Conservation (phyloP, 2,113 vertebrate genomes). For the Chaenogobius annularis region DNA sequence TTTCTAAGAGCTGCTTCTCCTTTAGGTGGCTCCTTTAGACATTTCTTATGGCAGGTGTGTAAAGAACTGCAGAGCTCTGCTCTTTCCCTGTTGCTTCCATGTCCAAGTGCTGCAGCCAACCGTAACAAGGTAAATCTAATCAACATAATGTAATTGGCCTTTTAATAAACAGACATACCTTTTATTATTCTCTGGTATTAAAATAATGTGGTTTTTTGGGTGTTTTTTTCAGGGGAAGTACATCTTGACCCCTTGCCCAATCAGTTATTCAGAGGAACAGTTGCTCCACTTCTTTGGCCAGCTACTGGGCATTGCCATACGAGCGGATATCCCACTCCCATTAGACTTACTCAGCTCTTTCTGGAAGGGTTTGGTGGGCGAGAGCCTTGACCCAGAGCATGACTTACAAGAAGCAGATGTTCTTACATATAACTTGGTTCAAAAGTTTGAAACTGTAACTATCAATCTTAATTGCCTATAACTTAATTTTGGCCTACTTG, state of each 20-base stretch:
- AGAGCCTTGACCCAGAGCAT: slow-evolving; percentile 83
- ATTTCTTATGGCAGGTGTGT: slow-evolving; percentile 99
- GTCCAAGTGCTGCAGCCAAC: slow-evolving; percentile 93
- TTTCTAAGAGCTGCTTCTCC: slow-evolving; percentile 17
- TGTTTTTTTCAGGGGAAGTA: slow-evolving; percentile 84
- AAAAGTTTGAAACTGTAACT: slow-evolving; percentile 91
- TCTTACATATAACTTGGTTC: slow-evolving; percentile 93
- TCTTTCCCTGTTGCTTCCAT: slow-evolving; percentile 89
- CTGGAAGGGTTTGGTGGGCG: slow-evolving; percentile 94
- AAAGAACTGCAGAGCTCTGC: slow-evolving; percentile 97
- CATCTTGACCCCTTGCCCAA: slow-evolving; percentile 90
- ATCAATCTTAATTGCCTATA: neutral
- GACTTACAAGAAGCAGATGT: slow-evolving; percentile 95
- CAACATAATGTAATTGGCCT: neutral
- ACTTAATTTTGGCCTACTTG: neutral
- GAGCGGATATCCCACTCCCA: slow-evolving; percentile 93
- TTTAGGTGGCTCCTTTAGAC: slow-evolving; percentile 95
- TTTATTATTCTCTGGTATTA: neutral
- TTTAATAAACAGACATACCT: neutral
- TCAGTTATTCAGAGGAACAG: slow-evolving; percentile 95
- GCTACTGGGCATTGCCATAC: slow-evolving; percentile 91
- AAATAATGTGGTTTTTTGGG: neutral
- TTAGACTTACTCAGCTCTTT: slow-evolving; percentile 93
- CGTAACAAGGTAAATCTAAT: slow-evolving; percentile 88
- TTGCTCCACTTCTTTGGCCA: slow-evolving; percentile 95